phyloP scores from a whole-genome alignment of 2,113 vertebrate genomes.

The Phoxinus phoxinus region DNA sequence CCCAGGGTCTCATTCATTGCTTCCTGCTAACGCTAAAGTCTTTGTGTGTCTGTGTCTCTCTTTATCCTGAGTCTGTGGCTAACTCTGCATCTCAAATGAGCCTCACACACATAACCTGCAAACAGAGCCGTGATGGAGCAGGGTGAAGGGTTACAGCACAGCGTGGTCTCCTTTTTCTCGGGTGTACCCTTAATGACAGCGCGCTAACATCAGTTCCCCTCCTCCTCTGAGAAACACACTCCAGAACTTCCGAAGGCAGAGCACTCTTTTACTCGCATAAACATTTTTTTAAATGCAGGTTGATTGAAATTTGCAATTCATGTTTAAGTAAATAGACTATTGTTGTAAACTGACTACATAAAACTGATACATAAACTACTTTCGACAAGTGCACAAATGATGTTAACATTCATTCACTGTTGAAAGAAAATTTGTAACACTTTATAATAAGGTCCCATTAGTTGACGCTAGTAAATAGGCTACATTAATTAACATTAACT shows the following conservation, averaged over 20 bases:
- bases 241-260: background rate
- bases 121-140: slow-evolving; percentile 46
- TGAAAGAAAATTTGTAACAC: background rate
- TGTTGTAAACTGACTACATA: background rate
- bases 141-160: slow-evolving; percentile 54
- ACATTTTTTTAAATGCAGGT: background rate
- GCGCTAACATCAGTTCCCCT: slow-evolving; percentile 55
- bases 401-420: background rate
- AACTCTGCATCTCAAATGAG: slow-evolving; percentile 69
- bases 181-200: slow-evolving; percentile 57
- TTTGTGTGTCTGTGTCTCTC: slow-evolving; percentile 64
- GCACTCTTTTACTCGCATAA: background rate
- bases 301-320: too few species aligned
- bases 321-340: background rate
- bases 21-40: slow-evolving; percentile 55
- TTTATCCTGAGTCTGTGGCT: slow-evolving; percentile 57
- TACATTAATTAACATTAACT: background rate
- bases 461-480: background rate
- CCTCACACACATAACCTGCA: slow-evolving; percentile 62
- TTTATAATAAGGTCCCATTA: background rate
- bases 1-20: slow-evolving; percentile 37
- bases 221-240: slow-evolving; percentile 47
- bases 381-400: background rate
- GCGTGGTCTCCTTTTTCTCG: slow-evolving; percentile 44
- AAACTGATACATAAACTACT: background rate